Percentiles rank a stretch among this genome's conserved stretches.
Conservation (phyloP, 2,888 invertebrate genomes). For the Entomobrya proxima region DNA sequence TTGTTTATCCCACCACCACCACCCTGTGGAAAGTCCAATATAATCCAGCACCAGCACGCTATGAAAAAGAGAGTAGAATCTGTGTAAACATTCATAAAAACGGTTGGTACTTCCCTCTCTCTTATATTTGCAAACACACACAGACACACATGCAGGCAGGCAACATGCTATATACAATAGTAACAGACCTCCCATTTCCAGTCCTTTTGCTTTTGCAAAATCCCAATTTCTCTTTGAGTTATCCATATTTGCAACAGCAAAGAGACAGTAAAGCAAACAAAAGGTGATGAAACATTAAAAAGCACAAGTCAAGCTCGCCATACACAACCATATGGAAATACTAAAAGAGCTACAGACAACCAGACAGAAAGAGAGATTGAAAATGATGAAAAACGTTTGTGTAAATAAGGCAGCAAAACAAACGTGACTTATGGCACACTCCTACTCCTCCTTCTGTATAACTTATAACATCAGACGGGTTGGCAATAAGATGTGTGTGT, state of each 20-base stretch:
- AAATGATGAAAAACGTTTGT: constrained; percentile 27
- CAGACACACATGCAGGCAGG: too few relatives aligned
- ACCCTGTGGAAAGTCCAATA: too few relatives aligned
- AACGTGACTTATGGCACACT: background rate
- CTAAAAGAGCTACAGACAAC: too few relatives aligned
- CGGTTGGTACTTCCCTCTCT: background rate
- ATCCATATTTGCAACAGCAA: background rate
- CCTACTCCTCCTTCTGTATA: background rate
- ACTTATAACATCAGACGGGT: too few relatives aligned
- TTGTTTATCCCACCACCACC: too few relatives aligned
- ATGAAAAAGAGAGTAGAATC: constrained; percentile 19
- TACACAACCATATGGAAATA: too few relatives aligned
- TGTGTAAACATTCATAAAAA: constrained; percentile 27
- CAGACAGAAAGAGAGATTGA: background rate
- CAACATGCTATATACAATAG: too few relatives aligned
- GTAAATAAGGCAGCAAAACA: constrained; percentile 21
- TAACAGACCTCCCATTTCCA: background rate
- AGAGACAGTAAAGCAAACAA: constrained; percentile 10
- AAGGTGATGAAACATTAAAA: constrained; percentile 38
- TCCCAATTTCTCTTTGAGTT: background rate
- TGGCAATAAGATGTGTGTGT: too few relatives aligned
- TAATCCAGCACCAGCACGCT: background rate
- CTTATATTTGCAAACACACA: background rate
- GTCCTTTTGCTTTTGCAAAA: too few relatives aligned
- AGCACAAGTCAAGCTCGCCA: too few relatives aligned